Conservation (phyloP, 37 sponge, comb jelly and placozoan species). For the Dysidea cf. avara region DNA sequence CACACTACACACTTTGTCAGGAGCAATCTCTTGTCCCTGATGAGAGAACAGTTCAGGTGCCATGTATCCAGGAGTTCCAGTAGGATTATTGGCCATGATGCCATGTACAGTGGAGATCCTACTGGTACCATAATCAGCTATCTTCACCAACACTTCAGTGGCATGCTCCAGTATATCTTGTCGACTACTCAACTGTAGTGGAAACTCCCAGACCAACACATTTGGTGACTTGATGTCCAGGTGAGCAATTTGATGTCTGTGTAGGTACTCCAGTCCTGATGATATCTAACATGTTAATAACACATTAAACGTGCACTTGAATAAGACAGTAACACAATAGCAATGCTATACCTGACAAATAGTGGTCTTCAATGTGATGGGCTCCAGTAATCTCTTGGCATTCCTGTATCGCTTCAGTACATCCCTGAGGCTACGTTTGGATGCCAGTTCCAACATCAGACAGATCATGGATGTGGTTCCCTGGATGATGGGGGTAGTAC, state of each 20-base stretch:
- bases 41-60: slow-evolving; percentile 77
- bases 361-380: slow-evolving; percentile 62
- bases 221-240: slow-evolving; percentile 90
- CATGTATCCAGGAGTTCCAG: slow-evolving; percentile 90
- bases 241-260: slow-evolving; percentile 71
- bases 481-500: slow-evolving; percentile 34
- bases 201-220: slow-evolving; percentile 86
- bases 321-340: not conserved
- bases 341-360: slow-evolving; percentile 42
- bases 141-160: slow-evolving; percentile 65
- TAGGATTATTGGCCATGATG: slow-evolving; percentile 30
- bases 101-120: slow-evolving; percentile 52
- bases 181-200: slow-evolving; percentile 19
- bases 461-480: no score
- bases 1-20: slow-evolving; percentile 51
- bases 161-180: slow-evolving; percentile 28
- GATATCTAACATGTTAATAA: not conserved
- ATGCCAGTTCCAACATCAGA: slow-evolving; percentile 83
- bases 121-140: slow-evolving; percentile 87
- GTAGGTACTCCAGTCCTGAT: slow-evolving; percentile 78
- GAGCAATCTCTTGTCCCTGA: slow-evolving; percentile 45
- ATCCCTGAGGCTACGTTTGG: slow-evolving; percentile 49
- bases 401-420: slow-evolving; percentile 71
- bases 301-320: not conserved
- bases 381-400: slow-evolving; percentile 29